Conservation (phyloP, 2,888 invertebrate species). For the Anaspis maculata region DNA sequence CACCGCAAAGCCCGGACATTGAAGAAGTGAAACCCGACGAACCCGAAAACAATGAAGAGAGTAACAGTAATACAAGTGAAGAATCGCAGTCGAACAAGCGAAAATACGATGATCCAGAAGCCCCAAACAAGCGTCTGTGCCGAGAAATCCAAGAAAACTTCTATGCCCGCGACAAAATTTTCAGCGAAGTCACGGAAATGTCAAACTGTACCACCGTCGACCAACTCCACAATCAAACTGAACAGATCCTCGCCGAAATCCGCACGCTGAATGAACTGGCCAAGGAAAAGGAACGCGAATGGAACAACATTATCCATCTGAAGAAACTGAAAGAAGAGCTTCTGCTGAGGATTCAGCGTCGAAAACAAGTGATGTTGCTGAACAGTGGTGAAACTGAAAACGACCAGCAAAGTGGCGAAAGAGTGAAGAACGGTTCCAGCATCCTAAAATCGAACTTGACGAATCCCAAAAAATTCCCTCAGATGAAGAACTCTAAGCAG, state of each 20-base stretch:
- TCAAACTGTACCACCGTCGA: slow-evolving; percentile 53
- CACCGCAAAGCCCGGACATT: too few relatives aligned
- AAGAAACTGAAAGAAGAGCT: slow-evolving; percentile 82
- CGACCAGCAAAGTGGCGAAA: slow-evolving; percentile 23
- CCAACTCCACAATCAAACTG: slow-evolving; percentile 55
- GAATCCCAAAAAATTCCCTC: slow-evolving; percentile 13
- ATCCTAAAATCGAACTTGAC: slow-evolving; percentile 26
- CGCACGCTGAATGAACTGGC: slow-evolving; percentile 65
- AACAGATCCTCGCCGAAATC: slow-evolving; percentile 58
- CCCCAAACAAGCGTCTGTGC: slow-evolving; percentile 33
- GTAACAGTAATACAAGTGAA: slow-evolving; percentile 16
- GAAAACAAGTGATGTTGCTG: slow-evolving; percentile 52
- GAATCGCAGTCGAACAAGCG: slow-evolving; percentile 13
- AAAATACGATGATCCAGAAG: slow-evolving; percentile 24
- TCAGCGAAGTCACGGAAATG: slow-evolving; percentile 56
- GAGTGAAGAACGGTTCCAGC: slow-evolving; percentile 22
- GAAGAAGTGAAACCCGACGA: slow-evolving; percentile 10
- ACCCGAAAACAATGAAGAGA: slow-evolving; percentile 18
- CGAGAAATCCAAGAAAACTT: slow-evolving; percentile 36
- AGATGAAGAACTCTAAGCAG: slow-evolving; percentile 23
- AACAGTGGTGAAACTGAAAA: slow-evolving; percentile 25
- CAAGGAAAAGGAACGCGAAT: slow-evolving; percentile 75
- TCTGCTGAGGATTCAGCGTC: slow-evolving; percentile 59
- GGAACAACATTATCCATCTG: slow-evolving; percentile 74
- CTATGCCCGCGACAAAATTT: slow-evolving; percentile 49